Conservation (phyloP, 53 echinoderm and acorn worm species). For the Stichopus horrens region DNA sequence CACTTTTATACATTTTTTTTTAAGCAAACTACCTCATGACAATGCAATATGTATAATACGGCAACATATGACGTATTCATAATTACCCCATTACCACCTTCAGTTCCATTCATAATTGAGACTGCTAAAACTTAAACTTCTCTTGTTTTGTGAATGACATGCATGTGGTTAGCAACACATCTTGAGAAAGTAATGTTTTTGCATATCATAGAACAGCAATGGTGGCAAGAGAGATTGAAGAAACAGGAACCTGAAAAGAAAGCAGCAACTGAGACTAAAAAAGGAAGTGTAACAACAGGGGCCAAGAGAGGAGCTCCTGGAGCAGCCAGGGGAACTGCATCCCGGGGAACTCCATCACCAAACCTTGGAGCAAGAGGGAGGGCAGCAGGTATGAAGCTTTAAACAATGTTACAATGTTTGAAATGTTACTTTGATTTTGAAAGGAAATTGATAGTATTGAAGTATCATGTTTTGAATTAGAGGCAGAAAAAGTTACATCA, state of each 20-base stretch:
- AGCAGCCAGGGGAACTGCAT: slow-evolving; percentile 52
- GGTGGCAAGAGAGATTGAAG: slow-evolving; percentile 88
- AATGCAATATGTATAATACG: too few species aligned
- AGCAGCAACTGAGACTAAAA: slow-evolving; percentile 55
- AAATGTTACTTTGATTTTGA: neutral
- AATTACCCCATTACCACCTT: too few species aligned
- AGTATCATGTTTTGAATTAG: neutral
- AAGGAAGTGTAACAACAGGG: slow-evolving; percentile 48
- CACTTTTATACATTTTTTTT: too few species aligned
- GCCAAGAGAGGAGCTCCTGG: slow-evolving; percentile 38
- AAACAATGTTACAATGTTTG: neutral
- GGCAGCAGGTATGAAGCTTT: slow-evolving; percentile 36
- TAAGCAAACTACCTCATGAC: too few species aligned
- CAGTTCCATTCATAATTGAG: too few species aligned
- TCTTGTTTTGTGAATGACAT: too few species aligned
- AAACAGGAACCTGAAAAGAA: slow-evolving; percentile 62
- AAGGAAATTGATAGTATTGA: neutral
- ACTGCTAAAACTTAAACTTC: too few species aligned
- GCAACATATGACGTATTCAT: too few species aligned
- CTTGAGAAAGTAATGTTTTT: too few species aligned
- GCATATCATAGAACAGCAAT: slow-evolving; percentile 51
- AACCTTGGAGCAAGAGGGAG: slow-evolving; percentile 54
- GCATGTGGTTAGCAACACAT: too few species aligned
- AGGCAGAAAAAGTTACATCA: neutral
- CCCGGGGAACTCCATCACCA: slow-evolving; percentile 34